Evolutionary conservation across 2,113 vertebrate species (phyloP), one percentile per base, ranked within the genome.

Genomic region (Tricholaema leucomelas): DNA sequence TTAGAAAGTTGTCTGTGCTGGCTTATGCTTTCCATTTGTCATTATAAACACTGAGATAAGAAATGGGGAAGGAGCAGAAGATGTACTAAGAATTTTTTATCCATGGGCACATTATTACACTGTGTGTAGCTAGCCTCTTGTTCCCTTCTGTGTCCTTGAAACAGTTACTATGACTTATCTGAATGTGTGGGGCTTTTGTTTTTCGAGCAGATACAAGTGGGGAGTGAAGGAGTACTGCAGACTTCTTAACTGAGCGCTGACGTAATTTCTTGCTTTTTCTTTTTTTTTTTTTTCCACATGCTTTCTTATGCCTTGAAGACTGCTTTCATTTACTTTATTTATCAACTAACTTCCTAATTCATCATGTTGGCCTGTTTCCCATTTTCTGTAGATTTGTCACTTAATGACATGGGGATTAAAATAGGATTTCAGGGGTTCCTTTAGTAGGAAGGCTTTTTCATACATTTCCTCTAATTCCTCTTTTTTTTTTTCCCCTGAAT

Each of bases 71-170:
- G 81, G 54, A 91, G 65, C 73, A 85, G 77, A 83, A 71, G 73
- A 84, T 88, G 88, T 88, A 58, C 84, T 54, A 25, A 63, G 46
- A 91, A 52, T 77, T 87, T 91, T 87, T 56, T 87, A 0, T 87
- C 78, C 0, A 0, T 76, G 81, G 55, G 52, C 72, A 36, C 48
- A 48, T 90, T 87, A 94, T 70, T 94, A 46, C 61, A 17, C 75
- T 95, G 76, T 96, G 91, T 93, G 64, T 76, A 56, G n/a, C 75
- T 85, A 92, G 74, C 24, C 67, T 84, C 78, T 87, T 92, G 89
- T 96, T 93, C 91, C 84, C 87, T 95, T 95, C 71, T 60, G 38
- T 64, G 92, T 88, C 96, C 96, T 96, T 96, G 96, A 85, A 95
- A 89, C 78, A 81, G 92, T 94, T 94, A 61, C 35, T 93, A n/a